Percentiles rank a stretch among this genome's conserved stretches.
These are phyloP conservation scores for Epirrita christyi DNA, from an alignment of 2,888 invertebrate species.

Conservation along the genomic window DNA sequence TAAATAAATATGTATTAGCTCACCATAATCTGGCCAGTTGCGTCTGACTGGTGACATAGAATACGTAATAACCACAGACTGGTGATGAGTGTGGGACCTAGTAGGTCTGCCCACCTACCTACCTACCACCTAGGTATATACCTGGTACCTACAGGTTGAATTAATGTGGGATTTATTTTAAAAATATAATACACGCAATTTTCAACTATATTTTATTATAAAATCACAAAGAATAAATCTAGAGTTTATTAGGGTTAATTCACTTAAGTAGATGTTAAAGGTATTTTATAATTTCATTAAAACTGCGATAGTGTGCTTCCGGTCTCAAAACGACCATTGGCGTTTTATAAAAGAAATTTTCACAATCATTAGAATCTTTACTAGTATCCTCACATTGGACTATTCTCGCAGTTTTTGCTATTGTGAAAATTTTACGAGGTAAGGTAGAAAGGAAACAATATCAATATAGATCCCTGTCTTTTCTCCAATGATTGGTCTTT, in stretches of 20 bases:
- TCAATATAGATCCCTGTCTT: conserved; percentile 79
- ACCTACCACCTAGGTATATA: no score
- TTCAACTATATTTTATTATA: conserved; percentile 87
- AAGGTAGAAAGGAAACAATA: conserved; percentile 70
- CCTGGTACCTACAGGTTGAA: not conserved
- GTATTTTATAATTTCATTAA: conserved; percentile 66
- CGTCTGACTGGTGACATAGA: no score
- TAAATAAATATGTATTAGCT: no score
- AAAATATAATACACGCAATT: conserved; percentile 48
- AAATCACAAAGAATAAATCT: conserved; percentile 90
- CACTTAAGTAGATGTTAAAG: conserved; percentile 75
- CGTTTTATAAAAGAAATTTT: conserved; percentile 63
- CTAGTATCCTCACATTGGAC: conserved; percentile 59
- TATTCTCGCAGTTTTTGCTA: conserved; percentile 50
- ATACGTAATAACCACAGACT: no score
- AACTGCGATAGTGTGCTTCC: conserved; percentile 66
- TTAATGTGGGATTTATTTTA: conserved; percentile 15
- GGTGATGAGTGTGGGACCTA: no score
- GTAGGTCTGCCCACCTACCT: not conserved
- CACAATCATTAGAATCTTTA: conserved; percentile 64
- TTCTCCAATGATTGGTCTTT: conserved; percentile 80
- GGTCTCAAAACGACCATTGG: conserved; percentile 50
- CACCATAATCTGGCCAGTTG: no score
- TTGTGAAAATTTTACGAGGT: conserved; percentile 49
- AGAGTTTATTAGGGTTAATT: conserved; percentile 83